A percentile compares a stretch with the other conserved stretches of the same genome.
phyloP scores from a whole-genome alignment of 2,797 vertebrate species.

The Aeoliscus strigatus region DNA sequence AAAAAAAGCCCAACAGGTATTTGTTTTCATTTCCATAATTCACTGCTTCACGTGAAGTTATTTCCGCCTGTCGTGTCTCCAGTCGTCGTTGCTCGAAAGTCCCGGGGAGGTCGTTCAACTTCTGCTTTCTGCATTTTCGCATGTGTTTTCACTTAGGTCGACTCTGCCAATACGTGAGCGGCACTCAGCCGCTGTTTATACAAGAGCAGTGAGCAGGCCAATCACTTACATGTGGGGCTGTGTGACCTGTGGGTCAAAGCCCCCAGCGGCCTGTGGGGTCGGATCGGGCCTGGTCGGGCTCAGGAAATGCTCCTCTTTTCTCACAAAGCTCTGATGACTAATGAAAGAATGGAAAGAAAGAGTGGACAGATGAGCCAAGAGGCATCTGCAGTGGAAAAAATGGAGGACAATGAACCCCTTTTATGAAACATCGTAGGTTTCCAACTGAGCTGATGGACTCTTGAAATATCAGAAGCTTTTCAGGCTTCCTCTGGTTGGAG shows the following conservation, averaged over 20 bases:
- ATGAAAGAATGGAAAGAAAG: slow-evolving; percentile 23
- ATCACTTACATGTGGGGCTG: slow-evolving; percentile 33
- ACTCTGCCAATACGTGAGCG: slow-evolving; percentile 48
- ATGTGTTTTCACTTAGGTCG: slow-evolving; percentile 73
- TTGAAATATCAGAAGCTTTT: background rate
- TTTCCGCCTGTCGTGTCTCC: slow-evolving; percentile 13
- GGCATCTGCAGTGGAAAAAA: slow-evolving; percentile 15
- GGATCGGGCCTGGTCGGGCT: slow-evolving; percentile 12
- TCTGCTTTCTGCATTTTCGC: slow-evolving; percentile 59
- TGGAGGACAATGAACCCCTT: too few relatives aligned
- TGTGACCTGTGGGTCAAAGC: slow-evolving; percentile 37
- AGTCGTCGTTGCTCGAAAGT: slow-evolving; percentile 39
- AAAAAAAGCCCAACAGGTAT: too few relatives aligned
- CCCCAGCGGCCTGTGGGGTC: slow-evolving; percentile 29
- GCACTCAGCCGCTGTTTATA: slow-evolving; percentile 42
- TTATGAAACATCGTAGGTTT: slow-evolving; percentile 6
- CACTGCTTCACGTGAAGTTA: slow-evolving; percentile 31
- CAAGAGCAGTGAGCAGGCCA: slow-evolving; percentile 46
- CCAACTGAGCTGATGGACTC: background rate
- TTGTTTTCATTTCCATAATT: slow-evolving; percentile 19
- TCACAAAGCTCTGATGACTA: slow-evolving; percentile 22
- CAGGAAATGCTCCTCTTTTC: slow-evolving; percentile 36
- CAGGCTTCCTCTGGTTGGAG: too few relatives aligned
- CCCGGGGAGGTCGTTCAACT: slow-evolving; percentile 15
- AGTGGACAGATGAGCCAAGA: slow-evolving; percentile 21